A percentile compares a stretch with the other conserved stretches of the same genome.
Evolutionary conservation across 2,113 vertebrate species (phyloP).

Genomic region (Hippocampus mohnikei): DNA sequence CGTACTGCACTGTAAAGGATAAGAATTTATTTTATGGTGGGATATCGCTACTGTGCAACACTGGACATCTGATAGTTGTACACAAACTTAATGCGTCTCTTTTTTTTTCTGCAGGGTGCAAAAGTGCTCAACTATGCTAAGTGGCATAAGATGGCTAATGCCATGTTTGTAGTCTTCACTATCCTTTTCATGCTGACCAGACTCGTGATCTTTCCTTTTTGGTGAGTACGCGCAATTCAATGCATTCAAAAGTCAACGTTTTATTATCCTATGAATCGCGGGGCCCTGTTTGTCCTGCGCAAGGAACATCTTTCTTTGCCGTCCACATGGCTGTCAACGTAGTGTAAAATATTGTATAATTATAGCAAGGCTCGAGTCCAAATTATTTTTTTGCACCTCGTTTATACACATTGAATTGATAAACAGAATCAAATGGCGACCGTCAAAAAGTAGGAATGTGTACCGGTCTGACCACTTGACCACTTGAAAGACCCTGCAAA

Average conservation of each 20-base stretch:
- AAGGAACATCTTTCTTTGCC: neutral
- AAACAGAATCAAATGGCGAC: too few species aligned
- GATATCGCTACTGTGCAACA: neutral
- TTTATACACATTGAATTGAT: too few species aligned
- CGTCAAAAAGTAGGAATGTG: too few species aligned
- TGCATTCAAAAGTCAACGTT: neutral
- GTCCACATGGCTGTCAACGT: neutral
- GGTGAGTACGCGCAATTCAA: conserved; percentile 71
- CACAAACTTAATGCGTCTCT: neutral
- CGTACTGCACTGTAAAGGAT: too few species aligned
- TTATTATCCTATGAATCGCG: neutral
- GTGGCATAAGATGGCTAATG: conserved; percentile 76
- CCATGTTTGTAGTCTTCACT: conserved; percentile 81
- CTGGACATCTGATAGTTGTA: neutral
- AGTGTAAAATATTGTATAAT: neutral
- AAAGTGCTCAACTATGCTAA: conserved; percentile 88
- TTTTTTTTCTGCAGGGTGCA: conserved; percentile 72
- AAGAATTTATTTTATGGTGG: too few species aligned
- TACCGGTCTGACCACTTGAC: too few species aligned
- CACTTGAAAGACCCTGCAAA: too few species aligned
- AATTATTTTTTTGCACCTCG: too few species aligned
- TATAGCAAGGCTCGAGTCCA: neutral
- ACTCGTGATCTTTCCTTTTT: conserved; percentile 85
- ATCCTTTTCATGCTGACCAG: conserved; percentile 78
- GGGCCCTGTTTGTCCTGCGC: neutral